Conservation (phyloP, 2,888 invertebrate genomes). For the Spodoptera picta region DNA sequence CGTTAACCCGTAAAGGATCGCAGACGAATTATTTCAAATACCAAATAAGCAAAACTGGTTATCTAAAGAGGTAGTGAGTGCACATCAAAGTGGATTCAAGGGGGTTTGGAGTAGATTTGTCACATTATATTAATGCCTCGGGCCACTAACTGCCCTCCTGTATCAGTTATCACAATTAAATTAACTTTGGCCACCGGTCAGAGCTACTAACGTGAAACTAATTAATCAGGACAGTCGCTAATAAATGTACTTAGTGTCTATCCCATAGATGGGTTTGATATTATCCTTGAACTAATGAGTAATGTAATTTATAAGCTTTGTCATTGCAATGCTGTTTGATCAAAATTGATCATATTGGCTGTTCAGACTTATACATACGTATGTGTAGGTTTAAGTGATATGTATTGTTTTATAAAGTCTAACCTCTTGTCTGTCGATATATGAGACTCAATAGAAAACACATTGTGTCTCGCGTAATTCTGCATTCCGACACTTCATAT, state of each 20-base stretch:
- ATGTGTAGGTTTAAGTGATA: too few species aligned
- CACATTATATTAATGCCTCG: conserved; percentile 29
- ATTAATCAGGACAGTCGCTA: conserved; percentile 15
- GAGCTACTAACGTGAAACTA: conserved; percentile 13
- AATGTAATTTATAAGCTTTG: too few species aligned
- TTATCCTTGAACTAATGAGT: too few species aligned
- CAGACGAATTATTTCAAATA: conserved; percentile 24
- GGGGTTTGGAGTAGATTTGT: conserved; percentile 8
- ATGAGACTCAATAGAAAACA: too few species aligned
- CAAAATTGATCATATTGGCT: too few species aligned
- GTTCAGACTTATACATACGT: too few species aligned
- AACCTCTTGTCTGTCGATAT: too few species aligned
- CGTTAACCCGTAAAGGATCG: conserved; percentile 12
- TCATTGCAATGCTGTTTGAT: too few species aligned
- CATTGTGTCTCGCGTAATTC: too few species aligned
- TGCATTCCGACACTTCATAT: too few species aligned
- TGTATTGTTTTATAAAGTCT: too few species aligned
- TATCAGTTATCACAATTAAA: conserved; percentile 4
- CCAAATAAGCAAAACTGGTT: conserved; percentile 9
- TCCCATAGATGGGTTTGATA: too few species aligned
- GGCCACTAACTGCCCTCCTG: conserved; percentile 2
- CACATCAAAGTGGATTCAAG: conserved; percentile 22
- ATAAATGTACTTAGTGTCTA: background rate
- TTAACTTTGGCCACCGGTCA: conserved; percentile 6
- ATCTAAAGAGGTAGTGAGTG: conserved; percentile 8